Conservation (phyloP, 2,797 vertebrate genomes). For the Coendou prehensilis region DNA sequence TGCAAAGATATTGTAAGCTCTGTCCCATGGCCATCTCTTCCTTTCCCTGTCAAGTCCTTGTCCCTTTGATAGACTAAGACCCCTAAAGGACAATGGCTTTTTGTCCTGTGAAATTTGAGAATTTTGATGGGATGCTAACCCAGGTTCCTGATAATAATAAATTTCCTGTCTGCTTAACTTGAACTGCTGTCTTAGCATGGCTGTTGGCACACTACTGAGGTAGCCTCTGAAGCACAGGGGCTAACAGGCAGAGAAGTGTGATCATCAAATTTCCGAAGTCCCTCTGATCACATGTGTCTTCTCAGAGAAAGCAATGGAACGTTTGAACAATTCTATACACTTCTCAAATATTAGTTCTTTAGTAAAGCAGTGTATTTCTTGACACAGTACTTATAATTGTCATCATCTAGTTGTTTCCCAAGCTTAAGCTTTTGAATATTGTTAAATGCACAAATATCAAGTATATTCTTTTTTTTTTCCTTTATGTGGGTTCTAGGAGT, state of each 20-base stretch:
- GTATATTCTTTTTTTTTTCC: background rate
- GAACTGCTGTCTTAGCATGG: background rate
- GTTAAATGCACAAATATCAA: background rate
- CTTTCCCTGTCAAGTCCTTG: background rate
- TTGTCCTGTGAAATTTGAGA: background rate
- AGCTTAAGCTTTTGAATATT: constrained; percentile 11
- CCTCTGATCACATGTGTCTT: background rate
- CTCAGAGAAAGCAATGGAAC: background rate
- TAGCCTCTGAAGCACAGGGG: background rate
- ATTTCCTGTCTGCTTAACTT: background rate
- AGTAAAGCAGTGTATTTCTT: background rate
- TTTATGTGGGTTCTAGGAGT: no score
- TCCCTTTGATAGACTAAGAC: background rate
- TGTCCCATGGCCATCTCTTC: accelerated
- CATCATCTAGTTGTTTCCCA: background rate
- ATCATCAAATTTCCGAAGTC: background rate
- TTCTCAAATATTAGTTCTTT: background rate
- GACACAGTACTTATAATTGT: background rate
- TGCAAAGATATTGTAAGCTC: background rate
- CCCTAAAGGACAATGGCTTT: background rate
- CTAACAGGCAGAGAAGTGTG: background rate
- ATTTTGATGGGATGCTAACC: background rate
- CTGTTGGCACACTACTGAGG: accelerated
- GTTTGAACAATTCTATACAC: background rate
- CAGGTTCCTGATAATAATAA: background rate